Evolutionary conservation across 2,113 vertebrate genomes (phyloP).

Genomic region (Vulpes lagopus): DNA sequence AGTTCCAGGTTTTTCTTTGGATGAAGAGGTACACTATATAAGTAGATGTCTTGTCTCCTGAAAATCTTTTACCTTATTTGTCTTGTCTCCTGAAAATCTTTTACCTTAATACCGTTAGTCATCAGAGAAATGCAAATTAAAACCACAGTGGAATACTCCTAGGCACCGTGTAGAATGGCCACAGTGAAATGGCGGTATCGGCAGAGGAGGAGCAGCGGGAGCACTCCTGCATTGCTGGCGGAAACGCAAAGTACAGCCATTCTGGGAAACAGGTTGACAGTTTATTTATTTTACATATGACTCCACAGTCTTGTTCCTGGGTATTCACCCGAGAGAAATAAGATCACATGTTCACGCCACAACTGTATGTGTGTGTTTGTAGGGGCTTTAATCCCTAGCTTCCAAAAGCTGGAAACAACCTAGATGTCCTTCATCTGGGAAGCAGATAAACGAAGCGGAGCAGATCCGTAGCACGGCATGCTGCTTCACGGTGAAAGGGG

Average conservation of each 20-base stretch:
- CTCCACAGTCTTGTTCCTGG: not conserved
- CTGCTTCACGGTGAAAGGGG: no score
- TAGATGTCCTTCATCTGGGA: no score
- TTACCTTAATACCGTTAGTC: not conserved
- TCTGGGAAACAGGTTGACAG: not conserved
- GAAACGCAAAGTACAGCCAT: not conserved
- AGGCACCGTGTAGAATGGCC: no score
- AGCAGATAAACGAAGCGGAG: not conserved
- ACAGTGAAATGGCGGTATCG: not conserved
- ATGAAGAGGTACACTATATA: not conserved
- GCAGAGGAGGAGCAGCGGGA: not conserved
- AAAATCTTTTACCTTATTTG: not conserved
- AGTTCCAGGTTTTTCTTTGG: not conserved
- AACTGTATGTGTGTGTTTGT: not conserved
- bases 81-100: not conserved
- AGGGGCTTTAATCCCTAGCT: not conserved
- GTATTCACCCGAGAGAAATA: not conserved
- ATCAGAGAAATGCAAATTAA: not conserved
- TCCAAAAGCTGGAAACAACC: not conserved
- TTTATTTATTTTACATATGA: not conserved
- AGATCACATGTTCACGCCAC: not conserved
- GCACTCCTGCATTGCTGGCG: no score
- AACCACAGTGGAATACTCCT: not conserved
- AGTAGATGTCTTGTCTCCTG: not conserved
- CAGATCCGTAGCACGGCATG: rapidly evolving